Evolutionary conservation across 2,888 invertebrate genomes (phyloP).

Genomic region (Masnerella sp.): DNA sequence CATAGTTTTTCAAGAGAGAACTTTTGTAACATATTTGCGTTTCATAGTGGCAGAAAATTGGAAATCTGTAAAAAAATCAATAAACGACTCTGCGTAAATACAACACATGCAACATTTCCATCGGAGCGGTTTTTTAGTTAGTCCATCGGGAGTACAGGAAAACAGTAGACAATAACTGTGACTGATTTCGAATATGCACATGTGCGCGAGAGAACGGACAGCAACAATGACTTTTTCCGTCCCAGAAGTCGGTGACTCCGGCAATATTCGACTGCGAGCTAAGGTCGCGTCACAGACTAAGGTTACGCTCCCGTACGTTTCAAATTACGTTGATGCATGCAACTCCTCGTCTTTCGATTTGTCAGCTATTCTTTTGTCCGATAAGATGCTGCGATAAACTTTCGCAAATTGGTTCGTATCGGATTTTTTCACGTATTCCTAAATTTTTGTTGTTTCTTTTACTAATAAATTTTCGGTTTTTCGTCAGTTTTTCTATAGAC

Average conservation of each 20-base stretch:
- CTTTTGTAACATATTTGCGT: background rate
- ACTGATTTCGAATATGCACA: conserved; percentile 30
- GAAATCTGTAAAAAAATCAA: conserved; percentile 5
- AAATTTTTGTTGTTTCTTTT: no score
- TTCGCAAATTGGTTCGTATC: no score
- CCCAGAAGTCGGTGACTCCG: conserved; percentile 66
- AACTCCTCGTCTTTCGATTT: conserved; percentile 20
- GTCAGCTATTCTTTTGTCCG: conserved; percentile 19
- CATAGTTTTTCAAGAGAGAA: background rate
- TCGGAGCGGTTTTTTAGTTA: conserved; percentile 11
- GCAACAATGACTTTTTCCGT: conserved; percentile 65
- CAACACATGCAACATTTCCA: conserved; percentile 1
- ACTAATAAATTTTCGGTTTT: no score
- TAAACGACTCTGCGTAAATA: conserved; percentile 1
- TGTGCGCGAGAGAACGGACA: conserved; percentile 38
- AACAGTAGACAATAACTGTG: conserved; percentile 36
- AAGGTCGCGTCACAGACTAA: conserved; percentile 61
- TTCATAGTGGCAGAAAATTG: background rate
- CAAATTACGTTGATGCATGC: conserved; percentile 39
- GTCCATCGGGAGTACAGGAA: conserved; percentile 20
- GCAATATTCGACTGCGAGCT: conserved; percentile 64
- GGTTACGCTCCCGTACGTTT: conserved; percentile 65
- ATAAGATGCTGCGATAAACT: background rate
- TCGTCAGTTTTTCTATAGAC: no score
- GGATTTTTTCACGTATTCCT: no score